Percentiles rank a stretch among this genome's conserved stretches.
phyloP scores from a whole-genome alignment of 2,113 vertebrate species.

The Abramis brama region DNA sequence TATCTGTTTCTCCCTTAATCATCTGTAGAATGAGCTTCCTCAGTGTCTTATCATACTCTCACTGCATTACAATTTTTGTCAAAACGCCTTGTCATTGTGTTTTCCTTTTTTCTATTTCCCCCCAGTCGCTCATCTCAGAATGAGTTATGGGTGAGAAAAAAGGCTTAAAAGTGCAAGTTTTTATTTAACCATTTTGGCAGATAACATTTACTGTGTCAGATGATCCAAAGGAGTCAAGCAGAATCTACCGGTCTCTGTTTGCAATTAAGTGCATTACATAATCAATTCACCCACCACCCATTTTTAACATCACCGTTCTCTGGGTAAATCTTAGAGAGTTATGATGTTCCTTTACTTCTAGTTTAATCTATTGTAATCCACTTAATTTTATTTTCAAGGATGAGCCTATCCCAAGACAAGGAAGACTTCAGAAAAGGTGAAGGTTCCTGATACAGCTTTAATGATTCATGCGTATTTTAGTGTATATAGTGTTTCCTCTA shows the following conservation, averaged over 20 bases:
- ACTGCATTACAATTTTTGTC: neutral
- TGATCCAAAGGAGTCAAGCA: constrained; percentile 36
- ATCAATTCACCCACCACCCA: neutral
- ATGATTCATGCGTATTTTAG: neutral
- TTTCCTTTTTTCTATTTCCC: neutral
- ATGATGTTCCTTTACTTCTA: neutral
- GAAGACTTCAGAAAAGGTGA: constrained; percentile 87
- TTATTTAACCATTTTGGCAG: neutral
- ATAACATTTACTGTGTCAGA: neutral
- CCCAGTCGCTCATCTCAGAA: neutral
- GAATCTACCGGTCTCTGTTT: constrained; percentile 49
- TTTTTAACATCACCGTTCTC: constrained; percentile 20
- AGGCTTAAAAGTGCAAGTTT: neutral
- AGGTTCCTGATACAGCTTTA: neutral
- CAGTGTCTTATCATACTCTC: constrained; percentile 9
- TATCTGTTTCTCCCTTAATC: constrained; percentile 22
- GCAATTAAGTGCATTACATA: neutral
- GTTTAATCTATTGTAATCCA: neutral
- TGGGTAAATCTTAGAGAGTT: constrained; percentile 7
- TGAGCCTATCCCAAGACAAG: constrained; percentile 71
- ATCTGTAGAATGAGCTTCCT: constrained; percentile 36
- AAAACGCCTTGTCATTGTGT: constrained; percentile 13
- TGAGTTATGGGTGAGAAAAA: neutral
- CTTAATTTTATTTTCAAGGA: constrained; percentile 71
- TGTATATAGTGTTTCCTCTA: neutral